Evolutionary conservation across 2,113 vertebrate genomes (phyloP).

Genomic region (Acanthisitta chloris): DNA sequence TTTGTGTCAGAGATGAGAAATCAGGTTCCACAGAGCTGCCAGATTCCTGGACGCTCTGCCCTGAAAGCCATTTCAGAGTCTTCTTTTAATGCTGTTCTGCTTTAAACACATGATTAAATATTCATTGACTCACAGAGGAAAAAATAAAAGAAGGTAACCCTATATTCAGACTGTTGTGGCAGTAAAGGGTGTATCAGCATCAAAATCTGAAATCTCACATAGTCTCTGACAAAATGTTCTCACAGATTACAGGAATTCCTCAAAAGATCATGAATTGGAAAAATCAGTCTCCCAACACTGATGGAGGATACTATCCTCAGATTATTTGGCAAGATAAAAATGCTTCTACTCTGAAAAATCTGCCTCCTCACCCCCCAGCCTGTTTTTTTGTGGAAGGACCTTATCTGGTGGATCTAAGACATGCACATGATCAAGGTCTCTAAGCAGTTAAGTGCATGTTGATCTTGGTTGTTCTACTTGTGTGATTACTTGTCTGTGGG

Average conservation of each 20-base stretch:
- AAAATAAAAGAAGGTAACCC: not conserved
- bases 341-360: not conserved
- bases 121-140: not conserved
- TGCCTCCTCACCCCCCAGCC: too few species aligned
- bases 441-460: not conserved
- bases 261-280: not conserved
- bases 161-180: not conserved
- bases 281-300: not conserved
- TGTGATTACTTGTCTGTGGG: not conserved
- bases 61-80: not conserved
- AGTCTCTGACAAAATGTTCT: not conserved
- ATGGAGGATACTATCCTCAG: not conserved
- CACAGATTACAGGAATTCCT: not conserved
- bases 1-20: not conserved
- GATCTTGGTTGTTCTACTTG: not conserved
- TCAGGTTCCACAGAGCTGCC: accelerated
- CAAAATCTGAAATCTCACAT: not conserved
- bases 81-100: not conserved
- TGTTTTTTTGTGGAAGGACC: not conserved
- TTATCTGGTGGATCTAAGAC: not conserved
- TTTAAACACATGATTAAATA: not conserved
- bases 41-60: not conserved
- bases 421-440: not conserved
- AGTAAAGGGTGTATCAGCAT: not conserved
- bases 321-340: not conserved